Evolutionary conservation across 2,113 vertebrate species (phyloP), one percentile per base, ranked within the genome.

Genomic region (Crotalus viridis): DNA sequence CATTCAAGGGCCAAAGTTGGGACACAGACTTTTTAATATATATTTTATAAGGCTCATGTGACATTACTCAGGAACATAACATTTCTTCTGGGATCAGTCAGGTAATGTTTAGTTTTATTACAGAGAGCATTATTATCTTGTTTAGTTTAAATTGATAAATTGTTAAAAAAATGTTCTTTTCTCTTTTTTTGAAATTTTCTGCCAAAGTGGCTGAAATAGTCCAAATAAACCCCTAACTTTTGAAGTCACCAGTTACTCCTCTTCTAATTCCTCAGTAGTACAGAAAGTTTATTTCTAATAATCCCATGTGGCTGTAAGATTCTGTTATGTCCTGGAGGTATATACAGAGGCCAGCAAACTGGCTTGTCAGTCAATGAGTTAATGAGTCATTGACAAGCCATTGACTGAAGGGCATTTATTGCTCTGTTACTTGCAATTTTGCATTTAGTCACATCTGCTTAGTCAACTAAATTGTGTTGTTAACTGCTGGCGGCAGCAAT

Each of bases 391-490:
- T 1, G 1, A n/a, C 22, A 87, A 94, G 21, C 55, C 89, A 57
- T 48, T 86, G 92, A 55, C 74, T 85, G 52, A 94, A 94, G 94
- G 91, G 69, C 86, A 28, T 33, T 48, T 74, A 57, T 4, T 92
- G 57, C 57, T 26, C 10, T 46, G 28, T 56, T 69, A 39, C 55
- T 89, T 91, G 85, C 89, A 39, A 61, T 86, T 88, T 91, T 92
- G 59, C 33, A 12, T 93, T 95, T 95, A 92, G 92, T 93, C 89
- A 87, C 64, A 2, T 7, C 61, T 92, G 64, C 90, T 94, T 95
- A 48, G 46, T 90, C 93, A 3, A 64, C 91, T 89, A 86, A 88
- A 90, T 90, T 28, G 56, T 92, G 69, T 90, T 85, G 81, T 86
- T 89, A 87, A 93, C 33, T 74, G 56, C 90, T 90, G 90, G 90